A percentile compares a stretch with the other conserved stretches of the same genome.
Evolutionary conservation across 2,797 vertebrate species (phyloP).

Genomic region (Sebastes umbrosus): DNA sequence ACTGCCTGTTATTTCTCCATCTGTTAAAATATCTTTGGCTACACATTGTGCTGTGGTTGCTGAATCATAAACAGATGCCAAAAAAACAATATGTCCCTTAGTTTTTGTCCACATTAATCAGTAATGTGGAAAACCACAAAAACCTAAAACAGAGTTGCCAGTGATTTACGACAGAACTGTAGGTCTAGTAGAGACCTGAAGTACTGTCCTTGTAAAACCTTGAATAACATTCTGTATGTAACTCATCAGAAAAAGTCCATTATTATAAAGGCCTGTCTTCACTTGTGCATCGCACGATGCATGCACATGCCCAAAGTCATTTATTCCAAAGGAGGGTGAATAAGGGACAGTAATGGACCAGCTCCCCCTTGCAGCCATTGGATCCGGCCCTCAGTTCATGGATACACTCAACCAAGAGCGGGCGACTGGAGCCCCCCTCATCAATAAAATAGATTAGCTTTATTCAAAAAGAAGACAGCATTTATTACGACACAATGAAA

Average conservation of each 20-base stretch:
- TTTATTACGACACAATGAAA: not conserved
- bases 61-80: conserved; percentile 38
- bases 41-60: not conserved
- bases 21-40: not conserved
- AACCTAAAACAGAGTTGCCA: not conserved
- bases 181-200: not conserved
- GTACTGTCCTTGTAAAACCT: not conserved
- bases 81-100: conserved; percentile 10
- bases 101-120: conserved; percentile 12
- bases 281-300: not conserved
- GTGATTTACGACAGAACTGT: not conserved
- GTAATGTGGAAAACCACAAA: not conserved
- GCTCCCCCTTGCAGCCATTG: not conserved
- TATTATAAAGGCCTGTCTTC: not conserved
- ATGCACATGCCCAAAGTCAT: not conserved
- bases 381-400: not conserved
- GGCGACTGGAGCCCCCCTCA: no score
- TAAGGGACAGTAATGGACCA: not conserved
- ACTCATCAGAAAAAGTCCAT: not conserved
- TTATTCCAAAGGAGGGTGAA: not conserved
- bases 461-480: not conserved
- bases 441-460: not conserved
- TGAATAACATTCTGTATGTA: not conserved
- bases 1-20: not conserved
- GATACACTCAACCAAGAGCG: not conserved